phyloP scores from a whole-genome alignment of 2,888 invertebrate species.

The Idaea biselata region DNA sequence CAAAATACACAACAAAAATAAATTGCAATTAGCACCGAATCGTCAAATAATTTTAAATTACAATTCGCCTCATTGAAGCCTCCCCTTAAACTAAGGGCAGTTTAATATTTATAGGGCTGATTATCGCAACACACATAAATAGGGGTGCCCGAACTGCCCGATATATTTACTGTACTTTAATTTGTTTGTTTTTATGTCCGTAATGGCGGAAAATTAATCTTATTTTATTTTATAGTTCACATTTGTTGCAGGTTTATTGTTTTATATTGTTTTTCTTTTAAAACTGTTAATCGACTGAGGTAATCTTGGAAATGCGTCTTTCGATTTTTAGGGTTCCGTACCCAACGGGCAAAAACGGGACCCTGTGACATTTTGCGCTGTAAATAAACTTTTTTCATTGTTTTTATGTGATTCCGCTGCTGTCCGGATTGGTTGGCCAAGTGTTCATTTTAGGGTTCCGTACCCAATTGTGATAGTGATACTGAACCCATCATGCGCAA shows the following conservation, averaged over 20 bases:
- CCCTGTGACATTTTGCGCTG: too few relatives aligned
- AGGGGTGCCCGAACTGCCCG: constrained; percentile 22
- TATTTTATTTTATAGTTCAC: constrained; percentile 15
- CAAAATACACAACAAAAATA: too few relatives aligned
- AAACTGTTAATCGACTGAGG: too few relatives aligned
- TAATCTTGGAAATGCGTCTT: too few relatives aligned
- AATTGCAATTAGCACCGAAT: not conserved
- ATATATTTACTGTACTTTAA: constrained; percentile 32
- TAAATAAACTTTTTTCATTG: too few relatives aligned
- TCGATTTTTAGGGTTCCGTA: too few relatives aligned
- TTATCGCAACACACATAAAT: constrained; percentile 19
- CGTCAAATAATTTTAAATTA: not conserved
- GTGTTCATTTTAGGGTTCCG: too few relatives aligned
- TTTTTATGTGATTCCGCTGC: too few relatives aligned
- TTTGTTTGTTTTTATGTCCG: constrained; percentile 36
- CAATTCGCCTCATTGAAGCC: constrained; percentile 6
- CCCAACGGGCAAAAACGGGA: too few relatives aligned
- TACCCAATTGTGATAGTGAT: too few relatives aligned
- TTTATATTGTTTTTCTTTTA: not conserved
- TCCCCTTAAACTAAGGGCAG: constrained; percentile 24
- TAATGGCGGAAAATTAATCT: constrained; percentile 25
- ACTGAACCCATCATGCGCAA: too few relatives aligned
- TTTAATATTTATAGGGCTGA: constrained; percentile 34
- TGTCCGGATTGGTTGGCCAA: too few relatives aligned
- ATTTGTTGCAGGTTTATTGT: constrained; percentile 13